A percentile compares a stretch with the other conserved stretches of the same genome.
These are phyloP conservation scores for Mola mola DNA, from an alignment of 2,113 vertebrate species.

Conservation along the genomic window DNA sequence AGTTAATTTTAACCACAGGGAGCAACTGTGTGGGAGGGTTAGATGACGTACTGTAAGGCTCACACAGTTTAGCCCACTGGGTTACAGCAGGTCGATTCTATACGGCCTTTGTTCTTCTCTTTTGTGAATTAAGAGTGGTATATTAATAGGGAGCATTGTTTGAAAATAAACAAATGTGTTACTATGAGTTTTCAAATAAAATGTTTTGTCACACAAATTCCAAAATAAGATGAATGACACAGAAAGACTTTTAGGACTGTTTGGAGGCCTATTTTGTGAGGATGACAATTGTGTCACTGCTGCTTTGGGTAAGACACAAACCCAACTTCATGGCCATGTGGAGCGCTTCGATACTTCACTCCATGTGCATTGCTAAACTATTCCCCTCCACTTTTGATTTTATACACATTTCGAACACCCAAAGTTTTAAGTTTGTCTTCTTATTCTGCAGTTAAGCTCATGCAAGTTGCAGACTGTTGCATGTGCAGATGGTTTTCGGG, in stretches of 20 bases:
- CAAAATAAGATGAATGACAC: conserved; percentile 11
- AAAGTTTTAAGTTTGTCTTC: not conserved
- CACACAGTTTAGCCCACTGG: conserved; percentile 59
- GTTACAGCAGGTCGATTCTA: conserved; percentile 42
- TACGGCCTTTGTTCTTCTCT: conserved; percentile 39
- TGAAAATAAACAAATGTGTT: not conserved
- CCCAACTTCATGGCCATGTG: conserved; percentile 23
- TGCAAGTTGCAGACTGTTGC: conserved; percentile 63
- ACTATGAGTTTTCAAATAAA: not conserved
- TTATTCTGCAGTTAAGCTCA: conserved; percentile 55
- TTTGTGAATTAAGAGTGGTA: conserved; percentile 3
- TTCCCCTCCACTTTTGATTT: too few species aligned
- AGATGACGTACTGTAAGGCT: conserved; percentile 58
- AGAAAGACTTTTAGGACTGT: conserved; percentile 13
- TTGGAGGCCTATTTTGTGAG: conserved; percentile 21
- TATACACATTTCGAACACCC: conserved; percentile 33
- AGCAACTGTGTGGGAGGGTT: conserved; percentile 79
- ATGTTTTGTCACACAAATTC: conserved; percentile 9
- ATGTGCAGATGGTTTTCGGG: conserved; percentile 72
- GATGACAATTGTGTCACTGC: conserved; percentile 45
- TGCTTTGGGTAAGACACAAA: conserved; percentile 32
- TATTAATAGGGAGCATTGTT: conserved; percentile 3
- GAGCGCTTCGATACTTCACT: conserved; percentile 34
- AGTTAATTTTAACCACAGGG: conserved; percentile 66
- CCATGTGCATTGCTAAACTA: too few species aligned